Evolutionary conservation across 2,888 invertebrate species (phyloP).

Genomic region (Sinohyriopsis cumingii): DNA sequence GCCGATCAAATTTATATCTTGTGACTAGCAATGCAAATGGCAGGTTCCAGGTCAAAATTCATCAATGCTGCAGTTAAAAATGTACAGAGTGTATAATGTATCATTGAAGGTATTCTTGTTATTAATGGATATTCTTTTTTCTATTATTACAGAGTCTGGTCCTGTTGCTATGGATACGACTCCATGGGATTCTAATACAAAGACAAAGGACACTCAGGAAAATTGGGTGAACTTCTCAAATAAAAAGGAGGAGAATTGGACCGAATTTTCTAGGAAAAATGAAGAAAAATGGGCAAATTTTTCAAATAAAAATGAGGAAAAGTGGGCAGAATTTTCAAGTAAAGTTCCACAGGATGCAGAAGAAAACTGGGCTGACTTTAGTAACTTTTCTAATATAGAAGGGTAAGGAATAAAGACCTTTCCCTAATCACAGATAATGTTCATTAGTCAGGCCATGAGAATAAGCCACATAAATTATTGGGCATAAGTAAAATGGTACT

Average conservation of each 20-base stretch:
- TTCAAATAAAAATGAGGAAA: constrained; percentile 40
- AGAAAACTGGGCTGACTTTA: constrained; percentile 51
- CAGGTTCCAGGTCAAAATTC: too few species aligned
- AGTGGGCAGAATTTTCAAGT: constrained; percentile 46
- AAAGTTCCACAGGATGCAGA: constrained; percentile 2
- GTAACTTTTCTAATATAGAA: constrained; percentile 40
- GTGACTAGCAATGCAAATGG: too few species aligned
- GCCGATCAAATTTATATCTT: too few species aligned
- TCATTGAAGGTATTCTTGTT: too few species aligned
- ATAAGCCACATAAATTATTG: too few species aligned
- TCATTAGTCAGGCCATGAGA: too few species aligned
- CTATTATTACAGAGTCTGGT: constrained; percentile 48
- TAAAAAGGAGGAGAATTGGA: constrained; percentile 43
- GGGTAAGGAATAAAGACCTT: constrained; percentile 17
- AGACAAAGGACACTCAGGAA: constrained; percentile 22
- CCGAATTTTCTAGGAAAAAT: constrained; percentile 32
- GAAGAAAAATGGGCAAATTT: constrained; percentile 65
- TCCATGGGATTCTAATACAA: constrained; percentile 67
- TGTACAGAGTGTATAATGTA: too few species aligned
- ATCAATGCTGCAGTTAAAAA: too few species aligned
- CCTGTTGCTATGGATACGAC: constrained; percentile 70
- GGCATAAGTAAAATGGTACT: too few species aligned
- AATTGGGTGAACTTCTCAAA: constrained; percentile 66
- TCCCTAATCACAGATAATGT: too few species aligned
- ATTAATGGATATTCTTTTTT: neutral